phyloP scores from a whole-genome alignment of 2,113 vertebrate genomes.

The Nematolebias whitei region DNA sequence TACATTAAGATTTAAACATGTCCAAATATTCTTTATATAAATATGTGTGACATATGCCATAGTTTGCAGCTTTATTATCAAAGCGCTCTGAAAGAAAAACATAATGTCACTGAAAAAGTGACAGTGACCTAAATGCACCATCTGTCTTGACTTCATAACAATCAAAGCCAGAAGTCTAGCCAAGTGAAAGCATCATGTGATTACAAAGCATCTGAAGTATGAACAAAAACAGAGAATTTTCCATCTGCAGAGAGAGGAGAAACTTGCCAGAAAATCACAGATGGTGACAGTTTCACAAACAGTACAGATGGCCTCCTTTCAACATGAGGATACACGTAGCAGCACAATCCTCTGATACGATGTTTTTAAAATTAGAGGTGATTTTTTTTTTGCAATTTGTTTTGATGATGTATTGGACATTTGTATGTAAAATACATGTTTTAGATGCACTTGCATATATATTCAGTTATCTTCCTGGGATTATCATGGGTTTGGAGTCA shows the following conservation, averaged over 20 bases:
- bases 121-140: slow-evolving; percentile 42
- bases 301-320: slow-evolving; percentile 34
- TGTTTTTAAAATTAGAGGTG: not conserved
- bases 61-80: slow-evolving; percentile 21
- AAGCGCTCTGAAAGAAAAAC: slow-evolving; percentile 15
- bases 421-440: not conserved
- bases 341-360: not conserved
- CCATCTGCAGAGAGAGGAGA: slow-evolving; percentile 28
- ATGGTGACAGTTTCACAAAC: slow-evolving; percentile 37
- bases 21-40: not conserved
- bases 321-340: slow-evolving; percentile 8
- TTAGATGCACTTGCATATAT: not conserved
- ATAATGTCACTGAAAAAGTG: slow-evolving; percentile 37
- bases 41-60: not conserved
- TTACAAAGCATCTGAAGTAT: slow-evolving; percentile 48
- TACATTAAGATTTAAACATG: not conserved
- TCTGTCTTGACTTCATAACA: slow-evolving; percentile 36
- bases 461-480: not conserved
- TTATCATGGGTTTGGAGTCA: not conserved
- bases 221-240: slow-evolving; percentile 47
- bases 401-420: not conserved
- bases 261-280: slow-evolving; percentile 27
- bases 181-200: slow-evolving; percentile 42
- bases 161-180: slow-evolving; percentile 37
- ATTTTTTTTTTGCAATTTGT: too few relatives aligned